phyloP scores from a whole-genome alignment of 2,797 vertebrate genomes.

The Otolemur crassicaudatus region DNA sequence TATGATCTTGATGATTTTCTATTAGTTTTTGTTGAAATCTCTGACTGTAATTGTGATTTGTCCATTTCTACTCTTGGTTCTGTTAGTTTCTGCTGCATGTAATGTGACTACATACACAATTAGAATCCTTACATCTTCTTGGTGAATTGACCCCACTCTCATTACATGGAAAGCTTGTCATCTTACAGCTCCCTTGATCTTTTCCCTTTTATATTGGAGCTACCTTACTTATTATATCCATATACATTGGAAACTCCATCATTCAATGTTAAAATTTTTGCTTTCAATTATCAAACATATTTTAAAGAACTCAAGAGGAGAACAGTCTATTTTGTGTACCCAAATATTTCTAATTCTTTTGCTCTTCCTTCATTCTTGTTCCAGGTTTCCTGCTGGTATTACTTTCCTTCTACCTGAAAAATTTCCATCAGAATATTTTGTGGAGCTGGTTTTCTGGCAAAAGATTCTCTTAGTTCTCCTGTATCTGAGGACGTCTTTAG shows the following conservation, averaged over 20 bases:
- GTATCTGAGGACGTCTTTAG: not conserved
- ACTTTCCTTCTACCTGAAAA: not conserved
- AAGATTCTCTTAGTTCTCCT: not conserved
- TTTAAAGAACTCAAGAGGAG: slow-evolving; percentile 1
- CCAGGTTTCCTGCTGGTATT: not conserved
- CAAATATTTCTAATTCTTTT: not conserved
- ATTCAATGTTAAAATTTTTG: not conserved
- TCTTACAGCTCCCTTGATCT: not conserved
- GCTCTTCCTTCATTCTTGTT: not conserved
- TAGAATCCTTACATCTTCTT: not conserved
- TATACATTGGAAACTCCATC: not conserved
- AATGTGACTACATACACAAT: not conserved
- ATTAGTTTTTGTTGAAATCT: not conserved
- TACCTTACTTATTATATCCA: not conserved
- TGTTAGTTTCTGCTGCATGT: not conserved
- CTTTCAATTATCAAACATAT: not conserved
- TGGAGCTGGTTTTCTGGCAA: not conserved
- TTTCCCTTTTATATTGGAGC: not conserved
- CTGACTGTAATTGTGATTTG: not conserved
- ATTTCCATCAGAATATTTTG: not conserved
- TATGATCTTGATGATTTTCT: not conserved
- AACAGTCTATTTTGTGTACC: not conserved
- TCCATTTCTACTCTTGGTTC: not conserved
- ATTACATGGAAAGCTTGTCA: not conserved
- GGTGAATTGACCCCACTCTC: not conserved